phyloP scores from a whole-genome alignment of 2,888 invertebrate genomes.

The Drosophila greeni region DNA sequence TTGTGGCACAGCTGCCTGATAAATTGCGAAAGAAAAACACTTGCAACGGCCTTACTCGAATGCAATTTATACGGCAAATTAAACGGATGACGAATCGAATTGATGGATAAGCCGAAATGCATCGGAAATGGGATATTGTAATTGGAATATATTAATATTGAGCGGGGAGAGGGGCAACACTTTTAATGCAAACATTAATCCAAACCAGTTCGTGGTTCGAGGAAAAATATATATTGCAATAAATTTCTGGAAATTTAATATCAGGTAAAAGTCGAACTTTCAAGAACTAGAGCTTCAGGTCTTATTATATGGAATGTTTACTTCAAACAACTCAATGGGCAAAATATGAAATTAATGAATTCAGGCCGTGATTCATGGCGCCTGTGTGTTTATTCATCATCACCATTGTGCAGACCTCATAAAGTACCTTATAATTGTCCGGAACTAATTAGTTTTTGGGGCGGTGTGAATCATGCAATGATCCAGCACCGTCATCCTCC shows the following conservation, averaged over 20 bases:
- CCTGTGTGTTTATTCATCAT: not conserved
- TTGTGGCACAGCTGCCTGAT: constrained; percentile 32
- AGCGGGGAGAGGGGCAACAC: not conserved
- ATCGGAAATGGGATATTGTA: constrained; percentile 1
- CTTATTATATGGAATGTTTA: not conserved
- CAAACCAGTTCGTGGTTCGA: not conserved
- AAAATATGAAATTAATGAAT: no score
- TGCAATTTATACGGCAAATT: constrained; percentile 20
- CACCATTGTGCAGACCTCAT: not conserved
- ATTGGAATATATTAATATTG: constrained; percentile 4
- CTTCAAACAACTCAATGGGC: not conserved
- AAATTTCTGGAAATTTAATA: not conserved
- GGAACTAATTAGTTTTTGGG: constrained; percentile 14
- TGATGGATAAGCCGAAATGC: constrained; percentile 9
- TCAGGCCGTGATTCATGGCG: not conserved
- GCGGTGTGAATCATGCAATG: constrained; percentile 7
- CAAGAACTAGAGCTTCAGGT: not conserved
- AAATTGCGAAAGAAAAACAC: constrained; percentile 19
- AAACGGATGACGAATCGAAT: constrained; percentile 21
- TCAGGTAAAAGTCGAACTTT: not conserved
- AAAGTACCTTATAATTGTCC: constrained; percentile 10
- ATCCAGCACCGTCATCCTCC: not conserved
- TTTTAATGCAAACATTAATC: constrained; percentile 1
- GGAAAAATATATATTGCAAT: not conserved
- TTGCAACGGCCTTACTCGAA: constrained; percentile 10